Percentiles rank a stretch among this genome's conserved stretches.
Evolutionary conservation across 1,140 invertebrate genomes (phyloP).

Genomic region (Brachionus sp.): DNA sequence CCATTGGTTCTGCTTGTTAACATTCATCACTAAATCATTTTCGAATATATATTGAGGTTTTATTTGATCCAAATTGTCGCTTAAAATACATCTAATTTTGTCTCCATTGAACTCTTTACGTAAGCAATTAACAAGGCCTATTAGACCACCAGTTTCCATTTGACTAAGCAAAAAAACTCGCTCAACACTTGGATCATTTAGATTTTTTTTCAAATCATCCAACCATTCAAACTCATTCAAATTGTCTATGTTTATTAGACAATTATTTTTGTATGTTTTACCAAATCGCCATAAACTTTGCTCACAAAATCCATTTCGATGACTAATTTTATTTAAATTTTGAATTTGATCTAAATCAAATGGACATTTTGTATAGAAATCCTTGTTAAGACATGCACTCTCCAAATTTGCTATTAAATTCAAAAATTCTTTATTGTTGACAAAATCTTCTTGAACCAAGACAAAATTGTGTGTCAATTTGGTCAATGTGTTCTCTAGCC

Average conservation of each 20-base stretch:
- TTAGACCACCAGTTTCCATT: not conserved
- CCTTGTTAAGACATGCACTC: not conserved
- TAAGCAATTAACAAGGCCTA: not conserved
- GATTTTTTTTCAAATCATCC: not conserved
- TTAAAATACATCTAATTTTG: not conserved
- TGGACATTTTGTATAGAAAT: no score
- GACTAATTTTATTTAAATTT: not conserved
- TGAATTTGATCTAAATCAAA: not conserved
- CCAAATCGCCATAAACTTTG: not conserved
- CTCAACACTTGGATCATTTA: not conserved
- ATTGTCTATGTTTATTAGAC: not conserved
- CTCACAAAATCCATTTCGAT: not conserved
- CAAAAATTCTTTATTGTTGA: not conserved
- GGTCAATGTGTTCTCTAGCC: not conserved
- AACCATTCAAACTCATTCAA: not conserved
- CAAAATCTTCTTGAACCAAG: not conserved
- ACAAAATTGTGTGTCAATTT: not conserved
- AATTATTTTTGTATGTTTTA: not conserved
- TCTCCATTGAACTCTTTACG: not conserved
- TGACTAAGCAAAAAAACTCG: not conserved
- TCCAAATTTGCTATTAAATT: not conserved
- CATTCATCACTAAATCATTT: conserved; percentile 74
- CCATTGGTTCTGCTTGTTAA: conserved; percentile 73
- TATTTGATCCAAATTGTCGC: not conserved
- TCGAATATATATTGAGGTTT: not conserved